A percentile compares a stretch with the other conserved stretches of the same genome.
Evolutionary conservation across 2,797 vertebrate species (phyloP).

Genomic region (Takifugu rubripes): DNA sequence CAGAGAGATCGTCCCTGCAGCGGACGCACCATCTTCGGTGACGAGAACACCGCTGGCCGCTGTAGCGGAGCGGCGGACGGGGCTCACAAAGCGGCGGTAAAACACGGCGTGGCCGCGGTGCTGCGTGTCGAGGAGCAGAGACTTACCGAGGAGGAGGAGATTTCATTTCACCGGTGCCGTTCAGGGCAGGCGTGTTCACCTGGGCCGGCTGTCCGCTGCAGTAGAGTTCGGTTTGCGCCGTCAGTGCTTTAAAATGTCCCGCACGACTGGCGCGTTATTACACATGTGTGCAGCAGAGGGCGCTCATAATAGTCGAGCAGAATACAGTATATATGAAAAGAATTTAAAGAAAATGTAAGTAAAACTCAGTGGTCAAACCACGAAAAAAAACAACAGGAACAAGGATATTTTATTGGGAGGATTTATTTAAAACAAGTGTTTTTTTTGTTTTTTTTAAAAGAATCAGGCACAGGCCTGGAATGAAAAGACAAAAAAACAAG

Average conservation of each 20-base stretch:
- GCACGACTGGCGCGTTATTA: conserved; percentile 6
- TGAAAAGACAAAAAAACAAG: too few species aligned
- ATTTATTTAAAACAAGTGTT: conserved; percentile 8
- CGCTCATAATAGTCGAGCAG: too few species aligned
- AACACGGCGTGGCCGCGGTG: not conserved
- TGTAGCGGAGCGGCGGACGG: not conserved
- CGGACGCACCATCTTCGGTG: conserved; percentile 50
- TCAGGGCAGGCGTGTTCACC: conserved; percentile 1
- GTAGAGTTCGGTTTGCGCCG: conserved; percentile 23
- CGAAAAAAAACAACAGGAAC: not conserved
- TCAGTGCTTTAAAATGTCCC: conserved; percentile 40
- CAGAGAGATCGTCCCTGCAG: conserved; percentile 51
- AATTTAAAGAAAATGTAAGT: too few species aligned
- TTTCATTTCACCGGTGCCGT: conserved; percentile 3
- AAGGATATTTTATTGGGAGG: not conserved
- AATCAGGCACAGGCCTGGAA: too few species aligned
- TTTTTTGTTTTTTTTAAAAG: too few species aligned
- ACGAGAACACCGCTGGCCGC: conserved; percentile 21
- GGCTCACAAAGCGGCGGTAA: not conserved
- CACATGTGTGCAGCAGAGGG: conserved; percentile 33
- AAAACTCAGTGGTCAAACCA: not conserved
- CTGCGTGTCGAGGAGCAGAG: not conserved
- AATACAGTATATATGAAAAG: too few species aligned
- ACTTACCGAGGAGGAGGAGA: conserved; percentile 15
- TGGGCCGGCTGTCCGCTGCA: conserved; percentile 15